Conservation (phyloP, 1,140 invertebrate species). For the Cydia splendana region DNA sequence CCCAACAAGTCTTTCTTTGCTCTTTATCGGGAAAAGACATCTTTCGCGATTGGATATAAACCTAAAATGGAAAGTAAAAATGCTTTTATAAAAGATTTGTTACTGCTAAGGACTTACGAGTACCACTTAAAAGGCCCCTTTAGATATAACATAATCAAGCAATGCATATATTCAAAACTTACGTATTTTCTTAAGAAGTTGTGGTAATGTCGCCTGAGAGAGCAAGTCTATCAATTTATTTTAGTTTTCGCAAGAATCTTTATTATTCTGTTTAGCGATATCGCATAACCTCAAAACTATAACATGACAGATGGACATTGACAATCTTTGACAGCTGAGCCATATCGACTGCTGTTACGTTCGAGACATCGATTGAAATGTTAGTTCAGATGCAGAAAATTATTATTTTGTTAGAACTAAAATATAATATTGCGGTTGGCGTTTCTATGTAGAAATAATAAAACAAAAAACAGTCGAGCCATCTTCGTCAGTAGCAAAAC, state of each 20-base stretch:
- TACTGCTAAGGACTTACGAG: not conserved
- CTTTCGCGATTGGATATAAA: conserved; percentile 53
- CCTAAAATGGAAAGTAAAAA: conserved; percentile 53
- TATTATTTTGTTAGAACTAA: no score
- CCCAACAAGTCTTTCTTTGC: conserved; percentile 91
- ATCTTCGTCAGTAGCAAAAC: no score
- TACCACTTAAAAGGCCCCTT: not conserved
- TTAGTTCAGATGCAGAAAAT: not conserved
- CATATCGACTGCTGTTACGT: not conserved
- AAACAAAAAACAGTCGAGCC: no score
- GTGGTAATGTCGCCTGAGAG: not conserved
- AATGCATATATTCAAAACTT: not conserved
- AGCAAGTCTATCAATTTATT: not conserved
- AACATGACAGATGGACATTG: not conserved
- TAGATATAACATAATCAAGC: not conserved
- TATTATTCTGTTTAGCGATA: not conserved
- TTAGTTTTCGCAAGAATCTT: not conserved
- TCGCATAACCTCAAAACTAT: conserved; percentile 1
- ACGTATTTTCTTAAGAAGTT: not conserved
- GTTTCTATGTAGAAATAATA: no score
- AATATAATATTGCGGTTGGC: no score
- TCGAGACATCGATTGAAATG: conserved; percentile 3
- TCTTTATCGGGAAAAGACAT: conserved; percentile 93
- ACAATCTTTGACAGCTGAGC: no score
- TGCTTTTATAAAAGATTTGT: not conserved